A percentile compares a stretch with the other conserved stretches of the same genome.
Conservation (phyloP, 2,888 invertebrate genomes). For the Idaea dimidiata region DNA sequence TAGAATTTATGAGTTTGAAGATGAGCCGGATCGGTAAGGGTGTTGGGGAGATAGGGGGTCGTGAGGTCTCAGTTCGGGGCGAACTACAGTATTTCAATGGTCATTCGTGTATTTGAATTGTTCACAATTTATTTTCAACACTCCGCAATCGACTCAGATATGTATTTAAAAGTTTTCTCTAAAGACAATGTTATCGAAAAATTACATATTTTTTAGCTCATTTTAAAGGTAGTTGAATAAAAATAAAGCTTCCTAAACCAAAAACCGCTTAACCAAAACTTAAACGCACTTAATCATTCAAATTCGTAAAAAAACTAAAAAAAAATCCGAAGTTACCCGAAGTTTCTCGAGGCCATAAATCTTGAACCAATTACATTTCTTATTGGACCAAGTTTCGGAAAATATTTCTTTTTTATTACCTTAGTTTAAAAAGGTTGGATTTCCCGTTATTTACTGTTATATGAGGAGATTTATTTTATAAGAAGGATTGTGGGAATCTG, state of each 20-base stretch:
- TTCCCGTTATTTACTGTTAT: constrained; percentile 45
- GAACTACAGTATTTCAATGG: too few relatives aligned
- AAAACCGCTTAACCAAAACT: neutral
- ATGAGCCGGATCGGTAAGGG: too few relatives aligned
- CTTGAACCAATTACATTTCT: constrained; percentile 60
- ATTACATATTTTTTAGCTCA: too few relatives aligned
- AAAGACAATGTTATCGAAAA: too few relatives aligned
- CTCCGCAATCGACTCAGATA: too few relatives aligned
- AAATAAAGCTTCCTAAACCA: neutral
- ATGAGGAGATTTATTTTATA: neutral
- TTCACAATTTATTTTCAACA: too few relatives aligned
- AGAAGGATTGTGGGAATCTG: constrained; percentile 10
- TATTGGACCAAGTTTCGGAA: constrained; percentile 52
- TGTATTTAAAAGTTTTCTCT: too few relatives aligned
- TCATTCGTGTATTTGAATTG: too few relatives aligned
- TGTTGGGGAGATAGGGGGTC: too few relatives aligned
- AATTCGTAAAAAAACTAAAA: neutral
- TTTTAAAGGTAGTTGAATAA: neutral
- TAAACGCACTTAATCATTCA: neutral
- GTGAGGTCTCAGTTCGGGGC: too few relatives aligned
- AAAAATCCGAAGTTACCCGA: constrained; percentile 35
- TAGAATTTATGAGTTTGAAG: too few relatives aligned
- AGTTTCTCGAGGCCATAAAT: constrained; percentile 51
- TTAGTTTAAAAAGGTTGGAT: constrained; percentile 63
- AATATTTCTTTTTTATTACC: constrained; percentile 69